A percentile compares a stretch with the other conserved stretches of the same genome.
Evolutionary conservation across 2,113 vertebrate species (phyloP).

Genomic region (Catharus fuscescens): DNA sequence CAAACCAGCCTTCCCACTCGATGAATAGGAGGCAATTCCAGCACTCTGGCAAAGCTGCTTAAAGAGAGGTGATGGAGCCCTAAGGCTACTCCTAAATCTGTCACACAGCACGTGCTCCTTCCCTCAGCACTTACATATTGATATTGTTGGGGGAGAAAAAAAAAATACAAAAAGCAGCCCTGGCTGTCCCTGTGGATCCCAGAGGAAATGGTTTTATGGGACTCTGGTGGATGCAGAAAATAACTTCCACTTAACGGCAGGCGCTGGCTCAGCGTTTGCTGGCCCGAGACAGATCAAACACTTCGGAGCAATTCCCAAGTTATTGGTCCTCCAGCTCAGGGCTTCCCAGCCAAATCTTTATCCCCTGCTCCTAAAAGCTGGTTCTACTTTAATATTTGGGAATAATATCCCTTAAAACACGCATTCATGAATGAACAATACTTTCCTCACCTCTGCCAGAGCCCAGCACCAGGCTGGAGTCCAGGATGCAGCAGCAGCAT

Average conservation of each 20-base stretch:
- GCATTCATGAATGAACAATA: background rate
- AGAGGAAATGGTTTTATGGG: constrained; percentile 46
- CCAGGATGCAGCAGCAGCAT: background rate
- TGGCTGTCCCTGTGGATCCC: constrained; percentile 22
- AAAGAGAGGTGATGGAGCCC: background rate
- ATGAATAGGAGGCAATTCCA: background rate
- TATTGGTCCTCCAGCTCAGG: constrained; percentile 39
- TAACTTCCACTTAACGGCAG: constrained; percentile 45
- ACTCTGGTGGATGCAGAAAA: constrained; percentile 54
- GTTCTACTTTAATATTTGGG: constrained; percentile 20
- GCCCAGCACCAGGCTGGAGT: background rate
- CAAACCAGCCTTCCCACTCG: background rate
- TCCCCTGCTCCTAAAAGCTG: constrained; percentile 34
- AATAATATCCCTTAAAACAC: background rate
- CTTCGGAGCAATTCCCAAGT: constrained; percentile 41
- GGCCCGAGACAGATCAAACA: constrained; percentile 31
- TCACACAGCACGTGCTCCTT: constrained; percentile 9
- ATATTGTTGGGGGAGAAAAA: background rate
- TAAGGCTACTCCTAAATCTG: constrained; percentile 19
- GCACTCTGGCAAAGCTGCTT: background rate
- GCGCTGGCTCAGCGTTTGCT: constrained; percentile 29
- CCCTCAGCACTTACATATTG: background rate
- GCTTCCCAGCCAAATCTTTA: constrained; percentile 39
- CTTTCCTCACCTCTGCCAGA: background rate
- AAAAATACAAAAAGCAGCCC: background rate